Evolutionary conservation across 2,113 vertebrate genomes (phyloP).

Genomic region (Limanda limanda): DNA sequence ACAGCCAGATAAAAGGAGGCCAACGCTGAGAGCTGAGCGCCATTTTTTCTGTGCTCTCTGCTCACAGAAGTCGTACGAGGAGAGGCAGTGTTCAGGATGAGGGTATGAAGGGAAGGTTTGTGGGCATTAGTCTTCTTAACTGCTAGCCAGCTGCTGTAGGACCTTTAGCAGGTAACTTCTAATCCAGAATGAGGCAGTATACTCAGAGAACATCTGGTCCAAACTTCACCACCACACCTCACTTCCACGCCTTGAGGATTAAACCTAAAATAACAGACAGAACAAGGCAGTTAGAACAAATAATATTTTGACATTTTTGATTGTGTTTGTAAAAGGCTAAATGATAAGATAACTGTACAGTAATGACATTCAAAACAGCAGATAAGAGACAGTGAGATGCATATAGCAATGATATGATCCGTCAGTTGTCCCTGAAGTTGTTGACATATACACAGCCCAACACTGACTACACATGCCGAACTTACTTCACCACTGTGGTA

Average conservation of each 20-base stretch:
- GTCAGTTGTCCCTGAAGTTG: too few species aligned
- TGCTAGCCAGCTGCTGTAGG: slow-evolving; percentile 1
- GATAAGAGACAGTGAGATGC: neutral
- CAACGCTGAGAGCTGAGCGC: slow-evolving; percentile 63
- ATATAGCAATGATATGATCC: too few species aligned
- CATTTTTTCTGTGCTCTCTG: slow-evolving; percentile 80
- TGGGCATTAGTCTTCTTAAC: slow-evolving; percentile 55
- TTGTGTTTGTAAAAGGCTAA: neutral
- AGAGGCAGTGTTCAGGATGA: slow-evolving; percentile 52
- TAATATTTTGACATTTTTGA: neutral
- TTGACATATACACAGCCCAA: too few species aligned
- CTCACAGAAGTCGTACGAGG: slow-evolving; percentile 51
- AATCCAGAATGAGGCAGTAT: slow-evolving; percentile 32
- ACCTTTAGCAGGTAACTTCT: slow-evolving; percentile 20
- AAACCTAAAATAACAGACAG: slow-evolving; percentile 81
- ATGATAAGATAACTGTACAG: neutral
- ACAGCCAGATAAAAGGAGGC: slow-evolving; percentile 73
- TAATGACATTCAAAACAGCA: neutral
- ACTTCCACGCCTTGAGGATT: slow-evolving; percentile 29
- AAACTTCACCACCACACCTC: slow-evolving; percentile 43
- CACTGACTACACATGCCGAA: too few species aligned
- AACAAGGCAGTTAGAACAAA: neutral
- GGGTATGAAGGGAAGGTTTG: slow-evolving; percentile 36
- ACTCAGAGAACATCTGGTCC: slow-evolving; percentile 42
- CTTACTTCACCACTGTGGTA: too few species aligned